These are phyloP conservation scores for Chymomyza fuscimana DNA, from an alignment of 2,888 invertebrate species.

Conservation along the genomic window DNA sequence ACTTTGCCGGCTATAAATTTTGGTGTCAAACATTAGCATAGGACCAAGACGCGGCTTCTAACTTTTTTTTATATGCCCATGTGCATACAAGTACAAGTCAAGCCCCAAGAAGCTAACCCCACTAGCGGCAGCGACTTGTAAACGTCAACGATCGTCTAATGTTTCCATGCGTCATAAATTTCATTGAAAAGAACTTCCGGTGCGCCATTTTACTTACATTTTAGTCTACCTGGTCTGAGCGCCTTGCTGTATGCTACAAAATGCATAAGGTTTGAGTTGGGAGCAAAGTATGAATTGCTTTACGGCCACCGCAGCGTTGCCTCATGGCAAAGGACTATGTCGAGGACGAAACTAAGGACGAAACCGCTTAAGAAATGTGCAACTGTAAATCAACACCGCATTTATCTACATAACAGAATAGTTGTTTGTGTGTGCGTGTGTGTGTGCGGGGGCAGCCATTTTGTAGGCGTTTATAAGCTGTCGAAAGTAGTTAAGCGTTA, in stretches of 20 bases:
- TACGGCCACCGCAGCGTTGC: slow-evolving; percentile 66
- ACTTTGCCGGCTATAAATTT: slow-evolving; percentile 65
- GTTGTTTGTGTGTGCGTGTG: slow-evolving; percentile 26
- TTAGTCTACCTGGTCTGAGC: slow-evolving; percentile 18
- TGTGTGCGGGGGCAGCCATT: slow-evolving; percentile 47
- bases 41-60: slow-evolving; percentile 18
- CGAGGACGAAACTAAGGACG: slow-evolving; percentile 7
- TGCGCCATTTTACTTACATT: slow-evolving; percentile 59
- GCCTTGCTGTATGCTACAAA: slow-evolving; percentile 44
- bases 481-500: slow-evolving; percentile 75
- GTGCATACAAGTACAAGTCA: not conserved
- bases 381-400: slow-evolving; percentile 70
- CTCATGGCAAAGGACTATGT: slow-evolving; percentile 6
- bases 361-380: slow-evolving; percentile 65
- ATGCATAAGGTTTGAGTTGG: slow-evolving; percentile 59
- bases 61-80: slow-evolving; percentile 6
- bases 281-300: slow-evolving; percentile 70
- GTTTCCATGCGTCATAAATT: slow-evolving; percentile 78
- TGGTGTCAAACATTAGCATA: slow-evolving; percentile 61
- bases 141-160: slow-evolving; percentile 76
- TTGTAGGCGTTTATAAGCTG: slow-evolving; percentile 74
- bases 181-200: slow-evolving; percentile 77
- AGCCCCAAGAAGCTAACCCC: not conserved
- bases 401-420: slow-evolving; percentile 1
- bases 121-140: slow-evolving; percentile 55